Base-by-base conservation (phyloP, 2,888 invertebrate species). In the Drosophila monieri region DNA sequence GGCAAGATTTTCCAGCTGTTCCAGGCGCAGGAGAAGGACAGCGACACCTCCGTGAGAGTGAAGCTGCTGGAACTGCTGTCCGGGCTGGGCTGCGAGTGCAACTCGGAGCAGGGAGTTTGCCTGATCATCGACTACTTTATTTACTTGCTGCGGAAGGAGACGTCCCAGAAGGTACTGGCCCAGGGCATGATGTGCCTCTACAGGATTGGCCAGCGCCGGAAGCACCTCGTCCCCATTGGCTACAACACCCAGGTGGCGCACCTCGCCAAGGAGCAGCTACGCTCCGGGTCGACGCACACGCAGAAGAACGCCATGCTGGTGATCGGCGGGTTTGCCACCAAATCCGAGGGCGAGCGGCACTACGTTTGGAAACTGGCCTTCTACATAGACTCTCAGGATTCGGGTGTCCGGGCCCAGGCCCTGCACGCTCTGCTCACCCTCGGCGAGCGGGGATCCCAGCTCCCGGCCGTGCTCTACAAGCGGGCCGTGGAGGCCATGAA, bases 391-490 rank as follows among this genome's bases (percentile, higher is more conserved):
- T 95, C 96, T 30, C 94, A 97, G 92, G 98, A 98, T 93, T 97
- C 98, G 0, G 93, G 98, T 85, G 98, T 98, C 6, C 93, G 98
- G 37, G 95, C 97, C 73, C 96, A 96, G 90, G 97, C 98, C 0
- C 96, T 98, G 89, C 94, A 96, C 81, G 96, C 97, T 0, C 94
- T 98, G 90, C 94, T 98, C 47, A 94, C 94, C 18, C 93, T 98
- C 9, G 96, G 98, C 85, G 95, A 96, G 75, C 93, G 98, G 69
- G 97, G 97, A 0, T 94, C 97, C 70, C 94, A 94, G 56, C 91
- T 98, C n/a, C 95, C 95, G 56, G 94, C 95, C 0, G 93, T 92
- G 54, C 91, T 95, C 21, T 95, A 94, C 76, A 93, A 93, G 46
- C 90, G 92, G 15, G 94, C 96, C 25, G 96, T 95, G 78, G 92